A percentile compares a stretch with the other conserved stretches of the same genome.
Conservation (phyloP, 2,113 vertebrate species). For the Miniopterus natalensis region DNA sequence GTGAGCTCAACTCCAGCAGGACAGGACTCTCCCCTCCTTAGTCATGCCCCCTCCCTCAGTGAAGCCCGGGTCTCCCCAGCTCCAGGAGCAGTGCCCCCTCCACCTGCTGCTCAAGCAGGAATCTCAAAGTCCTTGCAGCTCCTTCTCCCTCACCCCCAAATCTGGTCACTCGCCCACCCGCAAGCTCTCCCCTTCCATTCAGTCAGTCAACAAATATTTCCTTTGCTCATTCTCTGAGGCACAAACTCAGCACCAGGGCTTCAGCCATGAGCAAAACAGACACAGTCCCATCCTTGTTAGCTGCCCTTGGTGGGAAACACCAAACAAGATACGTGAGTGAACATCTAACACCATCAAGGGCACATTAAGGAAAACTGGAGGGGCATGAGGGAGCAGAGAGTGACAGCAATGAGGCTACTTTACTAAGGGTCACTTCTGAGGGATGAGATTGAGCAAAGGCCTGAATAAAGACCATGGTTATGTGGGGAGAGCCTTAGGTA, state of each 20-base stretch:
- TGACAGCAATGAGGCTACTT: background rate
- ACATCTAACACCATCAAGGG: background rate
- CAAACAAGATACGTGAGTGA: background rate
- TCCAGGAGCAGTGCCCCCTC: background rate
- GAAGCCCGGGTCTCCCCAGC: background rate
- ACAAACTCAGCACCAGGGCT: background rate
- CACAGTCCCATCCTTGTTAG: background rate
- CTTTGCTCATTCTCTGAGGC: background rate
- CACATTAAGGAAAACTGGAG: background rate
- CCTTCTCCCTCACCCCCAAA: background rate
- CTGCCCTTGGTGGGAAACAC: background rate
- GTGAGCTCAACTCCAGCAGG: too few species aligned
- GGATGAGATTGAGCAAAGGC: background rate
- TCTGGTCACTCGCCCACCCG: background rate
- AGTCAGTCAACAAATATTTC: background rate
- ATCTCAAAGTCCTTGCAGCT: background rate
- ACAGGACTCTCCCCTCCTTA: background rate
- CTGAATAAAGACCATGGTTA: background rate
- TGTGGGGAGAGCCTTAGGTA: background rate
- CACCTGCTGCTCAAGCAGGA: background rate
- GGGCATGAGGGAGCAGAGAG: rapidly evolving
- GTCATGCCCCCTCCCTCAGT: background rate
- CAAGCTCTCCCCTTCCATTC: background rate
- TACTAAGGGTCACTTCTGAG: background rate
- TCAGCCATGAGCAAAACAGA: background rate